phyloP scores from a whole-genome alignment of 2,797 vertebrate species.

The Galagoides demidoff region DNA sequence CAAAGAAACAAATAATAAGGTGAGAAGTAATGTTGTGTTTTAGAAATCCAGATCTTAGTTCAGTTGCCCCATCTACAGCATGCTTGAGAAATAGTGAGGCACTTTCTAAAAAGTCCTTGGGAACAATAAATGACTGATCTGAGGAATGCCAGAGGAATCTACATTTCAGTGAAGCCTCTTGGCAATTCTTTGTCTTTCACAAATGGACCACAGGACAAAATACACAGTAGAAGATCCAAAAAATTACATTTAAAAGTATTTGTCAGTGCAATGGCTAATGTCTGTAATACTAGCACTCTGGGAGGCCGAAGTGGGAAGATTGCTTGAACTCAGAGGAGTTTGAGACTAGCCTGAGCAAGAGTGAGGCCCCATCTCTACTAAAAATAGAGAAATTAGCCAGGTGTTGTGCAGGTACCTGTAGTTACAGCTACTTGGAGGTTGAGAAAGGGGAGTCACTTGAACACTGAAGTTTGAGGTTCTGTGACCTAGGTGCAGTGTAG shows the following conservation, averaged over 20 bases:
- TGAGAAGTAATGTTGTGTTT: not conserved
- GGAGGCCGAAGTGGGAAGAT: too few species aligned
- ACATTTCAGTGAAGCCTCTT: not conserved
- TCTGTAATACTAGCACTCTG: too few species aligned
- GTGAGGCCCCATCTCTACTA: too few species aligned
- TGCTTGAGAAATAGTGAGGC: not conserved
- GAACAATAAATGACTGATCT: not conserved
- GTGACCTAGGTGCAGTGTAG: too few species aligned
- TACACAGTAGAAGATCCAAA: not conserved
- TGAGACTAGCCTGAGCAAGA: too few species aligned
- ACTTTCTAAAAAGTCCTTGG: not conserved
- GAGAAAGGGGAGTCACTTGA: too few species aligned
- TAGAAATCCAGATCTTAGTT: not conserved
- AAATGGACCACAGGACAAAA: not conserved
- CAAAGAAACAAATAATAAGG: not conserved
- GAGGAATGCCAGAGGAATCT: not conserved
- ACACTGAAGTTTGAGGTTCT: too few species aligned
- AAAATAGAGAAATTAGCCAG: too few species aligned
- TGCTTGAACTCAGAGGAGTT: too few species aligned
- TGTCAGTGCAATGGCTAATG: not conserved
- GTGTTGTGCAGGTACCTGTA: too few species aligned
- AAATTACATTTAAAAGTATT: not conserved
- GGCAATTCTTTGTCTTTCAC: not conserved
- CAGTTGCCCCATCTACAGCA: fast-evolving
- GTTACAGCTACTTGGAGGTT: too few species aligned